Base-by-base conservation (phyloP, 2,797 vertebrate genomes). In the Malurus leucopterus region DNA sequence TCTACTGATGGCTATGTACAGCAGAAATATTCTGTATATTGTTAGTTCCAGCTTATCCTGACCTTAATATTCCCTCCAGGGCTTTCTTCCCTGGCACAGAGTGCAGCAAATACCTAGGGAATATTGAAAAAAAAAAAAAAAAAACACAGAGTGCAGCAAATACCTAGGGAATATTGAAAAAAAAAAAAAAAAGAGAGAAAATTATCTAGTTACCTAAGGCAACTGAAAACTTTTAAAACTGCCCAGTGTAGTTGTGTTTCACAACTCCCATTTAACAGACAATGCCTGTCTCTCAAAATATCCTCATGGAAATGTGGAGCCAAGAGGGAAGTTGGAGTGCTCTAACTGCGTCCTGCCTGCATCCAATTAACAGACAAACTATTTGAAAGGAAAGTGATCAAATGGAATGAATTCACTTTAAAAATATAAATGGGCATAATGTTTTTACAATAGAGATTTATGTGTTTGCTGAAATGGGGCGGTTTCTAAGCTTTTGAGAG, bases 151-250 rank as follows among this genome's bases (percentile, higher is more conserved):
- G 21, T n/a, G 24, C 43, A 79, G 77, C 74, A 91, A 89, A 82
- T 93, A 81, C 77, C 91, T 79, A 59, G 93, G 91, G 94, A 93
- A 92, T 89, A 88, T 20, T 68, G 68, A 85, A 73, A 3, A 0
- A 29, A 44, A 40, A 9, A 49, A 53, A 80, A 15, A 5, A 51
- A 22, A 3, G 7, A 38, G 15, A 30, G 17, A 95, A 88, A 80
- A 95, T 94, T 79, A 92, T 91, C 92, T 79, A 86, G 87, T 91
- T 80, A 94, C 95, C 91, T 95, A 89, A 94, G 92, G 93, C 87
- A 95, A 93, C 50, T 74, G 85, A 91, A 91, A 93, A 93, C 80
- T 93, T 94, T 95, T 88, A 73, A 82, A 90, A 88, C 68, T 88
- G 83, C 64, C 77, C 87, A 58, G 61, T 6, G 7, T 71, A 76